Percentiles rank a stretch among this genome's conserved stretches.
Evolutionary conservation across 2,888 invertebrate genomes (phyloP).

Genomic region (Anthrax anthrax): DNA sequence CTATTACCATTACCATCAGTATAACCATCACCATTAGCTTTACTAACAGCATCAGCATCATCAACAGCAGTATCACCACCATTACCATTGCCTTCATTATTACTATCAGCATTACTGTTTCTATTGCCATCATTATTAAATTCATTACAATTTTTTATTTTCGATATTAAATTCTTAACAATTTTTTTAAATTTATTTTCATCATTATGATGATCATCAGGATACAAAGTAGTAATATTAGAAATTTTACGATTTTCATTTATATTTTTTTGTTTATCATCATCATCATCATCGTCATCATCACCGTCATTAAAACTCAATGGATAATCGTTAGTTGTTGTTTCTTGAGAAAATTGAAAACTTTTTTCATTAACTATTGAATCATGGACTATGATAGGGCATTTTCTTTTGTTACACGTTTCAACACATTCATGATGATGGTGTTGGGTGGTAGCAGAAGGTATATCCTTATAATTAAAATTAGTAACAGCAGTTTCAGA

Average conservation of each 20-base stretch:
- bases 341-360: neutral
- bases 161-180: neutral
- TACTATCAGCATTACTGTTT: neutral
- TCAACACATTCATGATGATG: too few relatives aligned
- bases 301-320: constrained; percentile 5
- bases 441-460: neutral
- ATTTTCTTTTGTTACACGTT: neutral
- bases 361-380: constrained; percentile 7
- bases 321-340: neutral
- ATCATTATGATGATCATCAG: constrained; percentile 1
- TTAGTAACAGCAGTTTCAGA: too few relatives aligned
- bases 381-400: constrained; percentile 5
- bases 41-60: too few relatives aligned
- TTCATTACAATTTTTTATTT: neutral
- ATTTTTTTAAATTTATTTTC: neutral
- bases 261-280: too few relatives aligned
- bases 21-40: neutral
- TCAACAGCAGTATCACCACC: neutral
- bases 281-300: neutral
- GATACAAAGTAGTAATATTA: neutral
- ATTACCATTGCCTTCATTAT: neutral
- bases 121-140: too few relatives aligned
- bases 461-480: constrained; percentile 14
- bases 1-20: neutral
- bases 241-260: neutral